Evolutionary conservation across 1,140 invertebrate genomes (phyloP), one percentile per base, ranked within the genome.

Genomic region (Drosophila punjabiensis): DNA sequence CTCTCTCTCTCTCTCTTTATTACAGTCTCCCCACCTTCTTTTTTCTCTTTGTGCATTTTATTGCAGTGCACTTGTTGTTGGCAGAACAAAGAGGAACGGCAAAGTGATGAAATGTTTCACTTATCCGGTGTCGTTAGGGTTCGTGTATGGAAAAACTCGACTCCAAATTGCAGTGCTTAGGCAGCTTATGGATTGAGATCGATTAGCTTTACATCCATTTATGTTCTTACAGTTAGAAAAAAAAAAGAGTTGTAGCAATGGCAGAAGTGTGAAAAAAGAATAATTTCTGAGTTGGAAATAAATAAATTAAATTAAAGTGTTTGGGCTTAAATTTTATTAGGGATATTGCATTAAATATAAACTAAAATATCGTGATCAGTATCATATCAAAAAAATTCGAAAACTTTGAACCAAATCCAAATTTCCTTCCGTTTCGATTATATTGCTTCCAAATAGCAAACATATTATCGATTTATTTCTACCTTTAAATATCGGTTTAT

Each of bases 61-160:
- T 35, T 64, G 62, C 50, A 65, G 20, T 60, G 52, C 70, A 74
- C 58, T 78, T 62, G 76, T 24, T 53, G 68, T 58, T 58, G 65
- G 43, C 43, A 48, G 55, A 74, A 39, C 47, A 73, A 62, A 62
- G 68, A 61, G 68, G 32, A 62, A 24, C 69, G 69, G 47, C 45
- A 62, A 74, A 74, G 68, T 30, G 70, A 30, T 74, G 70, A 68
- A 74, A 74, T 74, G 55, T 74, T 41, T 62, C 70, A 74, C 37
- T 74, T 73, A 74, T 74, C 70, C 70, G 68, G 70, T 74, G 47
- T 62, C 56, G 70, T 37, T 74, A 50, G n/a, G 35, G 43, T 67
- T 68, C 47, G 45, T 33, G 67, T 48, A 48, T 37, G 60, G 65
- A 48, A 59, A 65, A 53, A 66, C 35, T 52, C 61, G 30, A 20